phyloP scores from a whole-genome alignment of 2,888 invertebrate species.

The Temnothorax ravouxi region DNA sequence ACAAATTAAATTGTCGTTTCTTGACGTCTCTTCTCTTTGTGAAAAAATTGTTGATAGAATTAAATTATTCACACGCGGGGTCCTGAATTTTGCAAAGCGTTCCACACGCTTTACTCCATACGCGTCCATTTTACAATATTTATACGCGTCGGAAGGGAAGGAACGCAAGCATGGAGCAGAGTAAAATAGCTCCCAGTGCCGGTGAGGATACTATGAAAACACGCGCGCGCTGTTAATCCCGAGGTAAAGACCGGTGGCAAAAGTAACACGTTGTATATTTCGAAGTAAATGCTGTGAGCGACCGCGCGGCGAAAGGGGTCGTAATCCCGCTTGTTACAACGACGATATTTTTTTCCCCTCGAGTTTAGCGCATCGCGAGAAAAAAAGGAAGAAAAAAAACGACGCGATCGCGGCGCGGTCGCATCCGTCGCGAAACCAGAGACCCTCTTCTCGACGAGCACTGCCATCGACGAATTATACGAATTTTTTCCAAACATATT shows the following conservation, averaged over 20 bases:
- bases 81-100: constrained; percentile 1
- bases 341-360: constrained; percentile 37
- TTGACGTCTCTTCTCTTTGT: background rate
- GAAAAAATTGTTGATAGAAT: constrained; percentile 7
- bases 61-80: background rate
- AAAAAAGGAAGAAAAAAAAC: background rate
- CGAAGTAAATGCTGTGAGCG: constrained; percentile 43
- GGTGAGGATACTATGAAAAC: constrained; percentile 47
- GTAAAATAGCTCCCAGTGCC: constrained; percentile 40
- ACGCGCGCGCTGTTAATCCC: constrained; percentile 55
- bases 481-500: constrained; percentile 62
- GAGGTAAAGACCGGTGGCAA: constrained; percentile 46
- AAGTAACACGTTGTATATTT: constrained; percentile 36
- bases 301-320: constrained; percentile 50
- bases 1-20: background rate
- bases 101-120: background rate
- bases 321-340: constrained; percentile 54
- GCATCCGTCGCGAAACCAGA: background rate
- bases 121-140: constrained; percentile 21
- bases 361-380: constrained; percentile 40
- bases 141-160: background rate
- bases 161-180: constrained; percentile 8
- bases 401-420: constrained; percentile 35
- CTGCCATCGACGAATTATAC: constrained; percentile 69
- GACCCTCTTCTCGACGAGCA: constrained; percentile 69